These are phyloP conservation scores for Centropus unirufus DNA, from an alignment of 2,113 vertebrate genomes.

Conservation along the genomic window DNA sequence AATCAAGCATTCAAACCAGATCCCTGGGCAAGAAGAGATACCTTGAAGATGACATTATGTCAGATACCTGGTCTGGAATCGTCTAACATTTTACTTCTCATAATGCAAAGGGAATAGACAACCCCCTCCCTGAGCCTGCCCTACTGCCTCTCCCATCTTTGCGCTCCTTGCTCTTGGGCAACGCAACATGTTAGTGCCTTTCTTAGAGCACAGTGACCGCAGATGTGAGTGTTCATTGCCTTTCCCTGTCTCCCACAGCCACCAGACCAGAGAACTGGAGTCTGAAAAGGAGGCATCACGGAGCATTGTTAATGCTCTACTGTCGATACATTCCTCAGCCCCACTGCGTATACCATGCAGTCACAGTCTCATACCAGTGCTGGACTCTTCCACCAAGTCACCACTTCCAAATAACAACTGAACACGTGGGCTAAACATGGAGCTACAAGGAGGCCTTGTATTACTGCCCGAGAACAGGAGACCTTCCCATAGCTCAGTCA, in stretches of 20 bases:
- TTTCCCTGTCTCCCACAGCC: not conserved
- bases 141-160: not conserved
- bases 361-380: not conserved
- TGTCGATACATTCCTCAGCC: not conserved
- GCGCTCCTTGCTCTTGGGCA: not conserved
- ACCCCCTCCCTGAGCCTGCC: not conserved
- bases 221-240: not conserved
- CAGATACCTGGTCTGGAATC: not conserved
- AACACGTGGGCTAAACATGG: rapidly evolving
- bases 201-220: not conserved
- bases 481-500: not conserved
- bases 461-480: not conserved
- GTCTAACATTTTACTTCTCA: not conserved
- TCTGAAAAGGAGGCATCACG: not conserved
- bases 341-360: not conserved
- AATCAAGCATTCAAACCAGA: not conserved
- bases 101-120: not conserved
- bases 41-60: not conserved
- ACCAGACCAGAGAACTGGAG: not conserved
- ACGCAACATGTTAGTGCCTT: rapidly evolving
- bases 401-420: not conserved
- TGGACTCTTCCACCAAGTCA: not conserved
- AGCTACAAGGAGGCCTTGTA: not conserved
- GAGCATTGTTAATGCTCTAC: not conserved
- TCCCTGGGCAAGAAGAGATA: not conserved